Evolutionary conservation across 2,797 vertebrate species (phyloP).

Genomic region (Protosalanx chinensis): DNA sequence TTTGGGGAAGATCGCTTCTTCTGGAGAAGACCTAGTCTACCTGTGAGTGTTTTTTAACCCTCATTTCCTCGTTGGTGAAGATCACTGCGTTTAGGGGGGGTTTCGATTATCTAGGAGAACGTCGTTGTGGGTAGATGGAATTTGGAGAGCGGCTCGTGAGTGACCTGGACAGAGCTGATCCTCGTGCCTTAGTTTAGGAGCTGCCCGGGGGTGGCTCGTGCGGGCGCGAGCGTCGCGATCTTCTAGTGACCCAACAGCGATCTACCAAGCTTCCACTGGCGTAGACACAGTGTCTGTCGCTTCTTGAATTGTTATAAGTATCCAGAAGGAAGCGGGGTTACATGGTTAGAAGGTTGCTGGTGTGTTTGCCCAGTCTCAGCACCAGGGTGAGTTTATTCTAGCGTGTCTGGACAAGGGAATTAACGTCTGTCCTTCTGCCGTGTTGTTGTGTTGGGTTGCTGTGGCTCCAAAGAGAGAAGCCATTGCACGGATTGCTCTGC

Average conservation of each 20-base stretch:
- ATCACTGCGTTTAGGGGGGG: conserved; percentile 46
- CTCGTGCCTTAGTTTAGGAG: conserved; percentile 61
- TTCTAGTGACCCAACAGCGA: conserved; percentile 59
- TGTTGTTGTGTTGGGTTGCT: conserved; percentile 51
- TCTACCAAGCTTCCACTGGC: conserved; percentile 49
- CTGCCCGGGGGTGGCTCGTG: conserved; percentile 66
- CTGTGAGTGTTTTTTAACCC: conserved; percentile 60
- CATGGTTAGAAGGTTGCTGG: conserved; percentile 45
- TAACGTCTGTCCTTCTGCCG: conserved; percentile 33
- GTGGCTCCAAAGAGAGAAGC: conserved; percentile 82
- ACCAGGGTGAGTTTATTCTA: conserved; percentile 56
- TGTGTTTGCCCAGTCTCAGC: conserved; percentile 51
- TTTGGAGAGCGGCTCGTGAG: conserved; percentile 74
- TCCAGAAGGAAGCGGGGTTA: conserved; percentile 71
- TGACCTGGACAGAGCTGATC: conserved; percentile 74
- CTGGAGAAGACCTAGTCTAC: conserved; percentile 72
- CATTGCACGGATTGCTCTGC: conserved; percentile 84
- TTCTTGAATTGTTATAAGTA: conserved; percentile 61
- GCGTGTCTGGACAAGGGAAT: conserved; percentile 65
- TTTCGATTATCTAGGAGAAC: conserved; percentile 72
- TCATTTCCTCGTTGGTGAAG: conserved; percentile 62
- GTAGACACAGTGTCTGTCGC: conserved; percentile 58
- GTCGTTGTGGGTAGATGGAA: conserved; percentile 71
- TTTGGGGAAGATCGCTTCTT: conserved; percentile 74
- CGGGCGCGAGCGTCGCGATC: conserved; percentile 64